Percentiles rank a stretch among this genome's conserved stretches.
Conservation (phyloP, 1,140 invertebrate species). For the Xylocopa sonorina region DNA sequence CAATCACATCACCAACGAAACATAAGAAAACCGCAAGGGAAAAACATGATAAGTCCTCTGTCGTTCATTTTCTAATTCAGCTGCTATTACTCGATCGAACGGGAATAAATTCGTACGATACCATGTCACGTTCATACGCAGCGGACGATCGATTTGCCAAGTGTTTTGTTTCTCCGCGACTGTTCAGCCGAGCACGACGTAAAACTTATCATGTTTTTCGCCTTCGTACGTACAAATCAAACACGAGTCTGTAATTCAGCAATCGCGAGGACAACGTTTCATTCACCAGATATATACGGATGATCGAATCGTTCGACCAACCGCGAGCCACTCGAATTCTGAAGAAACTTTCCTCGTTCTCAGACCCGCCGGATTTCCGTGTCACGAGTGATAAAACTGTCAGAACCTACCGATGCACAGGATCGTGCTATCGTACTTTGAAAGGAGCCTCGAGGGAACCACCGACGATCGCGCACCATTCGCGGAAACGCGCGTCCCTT, state of each 20-base stretch:
- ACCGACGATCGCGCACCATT: conserved; percentile 24
- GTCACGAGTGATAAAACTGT: conserved; percentile 37
- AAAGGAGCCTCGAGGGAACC: neutral
- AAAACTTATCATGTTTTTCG: too few relatives aligned
- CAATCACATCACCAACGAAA: too few relatives aligned
- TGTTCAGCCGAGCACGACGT: too few relatives aligned
- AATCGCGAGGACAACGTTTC: neutral
- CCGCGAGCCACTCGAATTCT: neutral
- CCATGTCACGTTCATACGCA: too few relatives aligned
- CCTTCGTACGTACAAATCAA: neutral
- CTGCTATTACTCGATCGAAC: too few relatives aligned
- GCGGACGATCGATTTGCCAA: too few relatives aligned
- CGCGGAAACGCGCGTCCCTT: conserved; percentile 1
- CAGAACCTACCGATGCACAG: conserved; percentile 42
- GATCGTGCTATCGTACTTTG: conserved; percentile 34
- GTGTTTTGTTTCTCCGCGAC: too few relatives aligned
- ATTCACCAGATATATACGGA: neutral
- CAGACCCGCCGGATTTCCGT: conserved; percentile 58
- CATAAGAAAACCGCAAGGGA: too few relatives aligned
- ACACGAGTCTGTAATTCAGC: neutral
- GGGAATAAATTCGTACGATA: too few relatives aligned
- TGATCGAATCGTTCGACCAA: neutral
- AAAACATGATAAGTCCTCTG: too few relatives aligned
- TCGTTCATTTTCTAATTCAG: too few relatives aligned
- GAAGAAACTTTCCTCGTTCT: too few relatives aligned